These are phyloP conservation scores for Ciconia nigra DNA, from an alignment of 2,797 vertebrate genomes.

Conservation along the genomic window DNA sequence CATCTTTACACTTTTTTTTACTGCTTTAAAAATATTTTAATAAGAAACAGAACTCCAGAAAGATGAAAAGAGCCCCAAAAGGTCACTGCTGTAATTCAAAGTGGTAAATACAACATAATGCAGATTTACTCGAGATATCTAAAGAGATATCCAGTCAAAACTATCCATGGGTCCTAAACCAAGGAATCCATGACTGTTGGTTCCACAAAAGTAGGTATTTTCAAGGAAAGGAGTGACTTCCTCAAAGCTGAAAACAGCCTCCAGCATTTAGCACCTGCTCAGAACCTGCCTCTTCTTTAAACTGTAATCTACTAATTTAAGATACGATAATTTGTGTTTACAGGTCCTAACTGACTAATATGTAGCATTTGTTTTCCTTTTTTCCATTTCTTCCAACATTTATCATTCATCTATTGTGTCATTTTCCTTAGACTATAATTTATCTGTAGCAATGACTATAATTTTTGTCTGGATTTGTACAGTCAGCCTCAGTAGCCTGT, in stretches of 20 bases:
- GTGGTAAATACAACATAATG: background rate
- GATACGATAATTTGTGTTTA: background rate
- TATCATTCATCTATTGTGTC: background rate
- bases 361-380: background rate
- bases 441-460: background rate
- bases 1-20: background rate
- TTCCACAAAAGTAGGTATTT: background rate
- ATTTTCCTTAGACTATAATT: background rate
- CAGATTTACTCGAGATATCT: background rate
- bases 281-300: background rate
- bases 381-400: background rate
- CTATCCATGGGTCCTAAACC: background rate
- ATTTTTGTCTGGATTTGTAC: background rate
- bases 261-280: background rate
- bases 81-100: background rate
- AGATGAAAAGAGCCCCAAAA: background rate
- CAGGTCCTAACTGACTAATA: background rate
- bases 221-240: background rate
- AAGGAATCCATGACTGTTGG: background rate
- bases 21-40: background rate
- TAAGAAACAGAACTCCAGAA: background rate
- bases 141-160: background rate
- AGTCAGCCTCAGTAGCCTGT: background rate
- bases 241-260: background rate
- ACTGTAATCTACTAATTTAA: background rate